These are phyloP conservation scores for Eulemur rufifrons DNA, from an alignment of 2,113 vertebrate species.

Conservation along the genomic window DNA sequence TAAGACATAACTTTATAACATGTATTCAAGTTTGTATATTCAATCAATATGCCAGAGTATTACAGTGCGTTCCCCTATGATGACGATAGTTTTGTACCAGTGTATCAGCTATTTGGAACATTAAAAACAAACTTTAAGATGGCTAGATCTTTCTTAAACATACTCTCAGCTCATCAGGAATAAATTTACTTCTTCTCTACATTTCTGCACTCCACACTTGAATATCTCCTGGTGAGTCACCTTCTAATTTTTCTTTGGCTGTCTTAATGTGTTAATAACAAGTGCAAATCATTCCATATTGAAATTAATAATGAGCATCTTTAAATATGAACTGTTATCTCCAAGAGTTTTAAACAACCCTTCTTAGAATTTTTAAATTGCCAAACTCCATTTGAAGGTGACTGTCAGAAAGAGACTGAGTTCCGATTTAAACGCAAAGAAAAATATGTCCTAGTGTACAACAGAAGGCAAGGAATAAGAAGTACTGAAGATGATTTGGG, in stretches of 20 bases:
- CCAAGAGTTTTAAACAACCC: constrained; percentile 36
- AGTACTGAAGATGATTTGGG: background rate
- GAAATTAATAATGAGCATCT: constrained; percentile 56
- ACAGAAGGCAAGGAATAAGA: background rate
- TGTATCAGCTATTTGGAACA: background rate
- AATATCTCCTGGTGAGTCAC: constrained; percentile 36
- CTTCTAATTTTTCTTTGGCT: constrained; percentile 59
- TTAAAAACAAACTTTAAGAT: background rate
- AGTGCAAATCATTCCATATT: constrained; percentile 49
- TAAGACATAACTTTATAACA: background rate
- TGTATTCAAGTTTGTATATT: background rate
- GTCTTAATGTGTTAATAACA: constrained; percentile 57
- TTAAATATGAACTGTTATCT: constrained; percentile 58
- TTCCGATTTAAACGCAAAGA: background rate
- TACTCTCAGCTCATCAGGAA: background rate
- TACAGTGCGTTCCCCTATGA: background rate
- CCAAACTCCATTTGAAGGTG: background rate
- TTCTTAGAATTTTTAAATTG: background rate
- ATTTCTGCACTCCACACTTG: background rate
- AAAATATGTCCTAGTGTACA: background rate
- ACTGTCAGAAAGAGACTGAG: background rate
- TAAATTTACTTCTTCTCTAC: background rate
- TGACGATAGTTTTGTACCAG: background rate
- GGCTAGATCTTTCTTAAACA: background rate
- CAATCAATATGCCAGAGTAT: background rate